Evolutionary conservation across 2,888 invertebrate species (phyloP).

Genomic region (Agriopis aurantiaria): DNA sequence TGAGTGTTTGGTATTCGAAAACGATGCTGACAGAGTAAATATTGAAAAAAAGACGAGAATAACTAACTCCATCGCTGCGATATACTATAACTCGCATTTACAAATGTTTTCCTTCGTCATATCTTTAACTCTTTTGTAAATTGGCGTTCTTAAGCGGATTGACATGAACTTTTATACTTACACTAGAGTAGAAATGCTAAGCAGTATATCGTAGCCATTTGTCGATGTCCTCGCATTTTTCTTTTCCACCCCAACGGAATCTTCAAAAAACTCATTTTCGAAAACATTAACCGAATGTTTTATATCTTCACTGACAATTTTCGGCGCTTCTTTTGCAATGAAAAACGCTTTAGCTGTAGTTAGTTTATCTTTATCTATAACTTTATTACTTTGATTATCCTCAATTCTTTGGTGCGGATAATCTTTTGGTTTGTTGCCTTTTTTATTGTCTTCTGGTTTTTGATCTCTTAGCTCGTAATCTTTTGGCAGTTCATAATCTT

Average conservation of each 20-base stretch:
- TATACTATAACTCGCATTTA: too few species aligned
- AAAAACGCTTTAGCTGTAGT: background rate
- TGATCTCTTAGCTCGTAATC: slow-evolving; percentile 1
- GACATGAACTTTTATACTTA: slow-evolving; percentile 47
- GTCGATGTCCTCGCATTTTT: slow-evolving; percentile 37
- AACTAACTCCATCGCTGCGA: too few species aligned
- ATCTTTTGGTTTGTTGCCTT: background rate
- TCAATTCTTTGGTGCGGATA: background rate
- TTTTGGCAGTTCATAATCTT: slow-evolving; percentile 13
- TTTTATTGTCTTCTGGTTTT: background rate
- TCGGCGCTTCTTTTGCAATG: background rate
- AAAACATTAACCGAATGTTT: slow-evolving; percentile 1
- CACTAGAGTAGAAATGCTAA: slow-evolving; percentile 63
- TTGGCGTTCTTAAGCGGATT: background rate
- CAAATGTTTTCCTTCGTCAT: too few species aligned
- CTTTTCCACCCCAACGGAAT: slow-evolving; percentile 27
- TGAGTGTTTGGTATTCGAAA: too few species aligned
- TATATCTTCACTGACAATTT: slow-evolving; percentile 5
- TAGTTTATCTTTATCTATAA: background rate
- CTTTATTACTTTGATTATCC: background rate
- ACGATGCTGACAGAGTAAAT: too few species aligned
- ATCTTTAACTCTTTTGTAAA: background rate
- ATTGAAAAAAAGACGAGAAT: too few species aligned
- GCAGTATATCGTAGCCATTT: slow-evolving; percentile 47
- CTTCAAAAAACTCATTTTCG: slow-evolving; percentile 36